Percentiles rank a stretch among this genome's conserved stretches.
phyloP scores from a whole-genome alignment of 2,888 invertebrate species.

The Lasius platythorax region DNA sequence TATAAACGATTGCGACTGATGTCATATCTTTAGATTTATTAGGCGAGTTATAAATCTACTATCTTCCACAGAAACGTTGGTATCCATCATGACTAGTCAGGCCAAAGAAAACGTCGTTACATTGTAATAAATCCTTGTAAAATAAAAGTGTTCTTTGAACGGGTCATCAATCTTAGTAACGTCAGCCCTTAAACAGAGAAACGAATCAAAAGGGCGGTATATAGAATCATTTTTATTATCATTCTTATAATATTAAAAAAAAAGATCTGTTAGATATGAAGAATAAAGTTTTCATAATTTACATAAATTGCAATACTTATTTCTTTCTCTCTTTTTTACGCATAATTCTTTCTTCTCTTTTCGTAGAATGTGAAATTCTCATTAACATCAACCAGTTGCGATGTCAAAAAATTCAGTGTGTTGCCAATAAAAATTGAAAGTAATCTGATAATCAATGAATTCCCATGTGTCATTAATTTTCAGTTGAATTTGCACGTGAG shows the following conservation, averaged over 20 bases:
- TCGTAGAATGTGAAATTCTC: neutral
- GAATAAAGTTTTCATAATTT: conserved; percentile 5
- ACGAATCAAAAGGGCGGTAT: conserved; percentile 58
- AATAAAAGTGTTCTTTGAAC: conserved; percentile 55
- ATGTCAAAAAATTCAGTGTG: neutral
- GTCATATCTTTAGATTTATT: conserved; percentile 55
- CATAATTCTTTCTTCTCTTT: neutral
- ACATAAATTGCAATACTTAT: neutral
- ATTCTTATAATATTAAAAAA: conserved; percentile 26
- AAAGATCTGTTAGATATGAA: conserved; percentile 14
- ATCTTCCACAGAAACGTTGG: conserved; percentile 49
- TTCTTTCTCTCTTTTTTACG: neutral
- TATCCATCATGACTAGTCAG: conserved; percentile 53
- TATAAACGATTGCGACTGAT: conserved; percentile 40
- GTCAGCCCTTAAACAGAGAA: conserved; percentile 56
- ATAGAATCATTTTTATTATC: conserved; percentile 35
- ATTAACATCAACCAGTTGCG: neutral
- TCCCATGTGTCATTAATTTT: neutral
- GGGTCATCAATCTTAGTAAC: conserved; percentile 59
- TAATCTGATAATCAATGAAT: neutral
- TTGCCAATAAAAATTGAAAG: neutral
- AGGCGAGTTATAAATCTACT: conserved; percentile 55
- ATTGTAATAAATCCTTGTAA: conserved; percentile 57
- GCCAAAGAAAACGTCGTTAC: conserved; percentile 54
- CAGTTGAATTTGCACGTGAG: neutral